Evolutionary conservation across 2,113 vertebrate species (phyloP).

Genomic region (Aix galericulata): DNA sequence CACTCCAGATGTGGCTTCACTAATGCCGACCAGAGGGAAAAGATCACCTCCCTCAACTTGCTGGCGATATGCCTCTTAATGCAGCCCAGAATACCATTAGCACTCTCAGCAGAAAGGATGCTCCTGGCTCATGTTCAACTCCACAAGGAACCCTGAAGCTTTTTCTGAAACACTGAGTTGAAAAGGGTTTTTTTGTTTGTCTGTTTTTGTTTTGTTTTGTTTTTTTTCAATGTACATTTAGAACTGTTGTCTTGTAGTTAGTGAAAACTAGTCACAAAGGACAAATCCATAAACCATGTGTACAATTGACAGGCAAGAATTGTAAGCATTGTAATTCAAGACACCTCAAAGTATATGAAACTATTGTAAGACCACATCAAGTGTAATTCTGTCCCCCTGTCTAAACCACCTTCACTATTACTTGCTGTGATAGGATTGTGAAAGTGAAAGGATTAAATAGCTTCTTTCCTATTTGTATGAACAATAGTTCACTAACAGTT

Average conservation of each 20-base stretch:
- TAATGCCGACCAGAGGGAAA: background rate
- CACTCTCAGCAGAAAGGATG: rapidly evolving
- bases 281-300: background rate
- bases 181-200: background rate
- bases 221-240: background rate
- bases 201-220: background rate
- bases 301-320: background rate
- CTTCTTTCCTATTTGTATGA: background rate
- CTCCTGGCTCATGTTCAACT: background rate
- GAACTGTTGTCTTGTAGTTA: background rate
- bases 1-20: background rate
- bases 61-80: background rate
- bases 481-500: background rate
- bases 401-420: background rate
- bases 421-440: background rate
- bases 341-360: background rate
- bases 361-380: background rate
- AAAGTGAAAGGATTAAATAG: background rate
- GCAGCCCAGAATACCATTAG: background rate
- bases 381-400: background rate
- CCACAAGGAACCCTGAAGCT: background rate
- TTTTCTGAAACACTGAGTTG: background rate
- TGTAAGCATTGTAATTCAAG: background rate
- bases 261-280: background rate
- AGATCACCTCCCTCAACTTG: background rate